Percentiles rank a stretch among this genome's conserved stretches.
These are phyloP conservation scores for Triplophysa tibetana DNA, from an alignment of 2,113 vertebrate genomes.

Conservation along the genomic window DNA sequence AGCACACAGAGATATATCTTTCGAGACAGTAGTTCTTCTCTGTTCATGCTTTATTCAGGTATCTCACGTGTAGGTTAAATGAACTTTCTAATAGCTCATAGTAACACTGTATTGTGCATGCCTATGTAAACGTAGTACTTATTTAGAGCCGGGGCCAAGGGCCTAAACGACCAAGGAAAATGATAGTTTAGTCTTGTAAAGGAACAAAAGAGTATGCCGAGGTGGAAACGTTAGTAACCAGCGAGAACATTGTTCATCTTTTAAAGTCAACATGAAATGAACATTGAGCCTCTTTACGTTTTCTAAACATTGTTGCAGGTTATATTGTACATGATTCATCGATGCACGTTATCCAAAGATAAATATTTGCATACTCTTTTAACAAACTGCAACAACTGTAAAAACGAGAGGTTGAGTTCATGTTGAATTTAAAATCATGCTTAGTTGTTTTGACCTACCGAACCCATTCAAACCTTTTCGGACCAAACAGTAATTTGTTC, in stretches of 20 bases:
- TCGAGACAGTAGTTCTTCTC: conserved; percentile 15
- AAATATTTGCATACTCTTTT: neutral
- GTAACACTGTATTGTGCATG: conserved; percentile 39
- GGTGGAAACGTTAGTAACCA: neutral
- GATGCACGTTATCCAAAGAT: neutral
- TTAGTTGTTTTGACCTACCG: conserved; percentile 8
- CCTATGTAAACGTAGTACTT: conserved; percentile 19
- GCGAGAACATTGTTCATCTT: neutral
- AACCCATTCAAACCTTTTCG: neutral
- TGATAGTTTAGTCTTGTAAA: neutral
- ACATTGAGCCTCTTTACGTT: neutral
- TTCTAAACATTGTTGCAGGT: neutral
- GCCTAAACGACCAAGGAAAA: neutral
- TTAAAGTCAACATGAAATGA: neutral
- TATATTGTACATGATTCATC: neutral
- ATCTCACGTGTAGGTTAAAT: conserved; percentile 28
- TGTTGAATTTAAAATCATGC: conserved; percentile 9
- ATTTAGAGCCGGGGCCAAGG: conserved; percentile 8
- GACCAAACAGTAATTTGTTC: conserved; percentile 5
- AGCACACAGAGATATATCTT: neutral
- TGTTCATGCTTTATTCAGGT: conserved; percentile 34
- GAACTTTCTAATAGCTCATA: conserved; percentile 25
- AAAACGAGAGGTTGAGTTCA: neutral
- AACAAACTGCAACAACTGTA: neutral
- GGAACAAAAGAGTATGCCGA: neutral